Base-by-base conservation (phyloP, 1,140 invertebrate species). In the Papilio aristodemus region DNA sequence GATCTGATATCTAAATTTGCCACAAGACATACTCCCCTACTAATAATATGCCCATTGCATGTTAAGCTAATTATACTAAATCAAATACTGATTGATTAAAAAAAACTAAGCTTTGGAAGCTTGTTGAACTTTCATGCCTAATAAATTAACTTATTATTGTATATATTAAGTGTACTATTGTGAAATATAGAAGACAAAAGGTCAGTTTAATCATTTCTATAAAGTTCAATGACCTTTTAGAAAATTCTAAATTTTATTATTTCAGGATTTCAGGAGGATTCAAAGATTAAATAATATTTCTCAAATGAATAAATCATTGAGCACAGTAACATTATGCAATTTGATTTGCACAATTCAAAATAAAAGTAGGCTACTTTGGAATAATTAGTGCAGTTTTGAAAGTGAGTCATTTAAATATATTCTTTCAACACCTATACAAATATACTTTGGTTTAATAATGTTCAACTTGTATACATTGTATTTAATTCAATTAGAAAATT, bases 321-420 rank as follows among this genome's bases (percentile, higher is more conserved):
- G 10, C 22, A 5, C 10, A 54, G 19, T 11, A 25, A 54, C 13
- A 64, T 64, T 43, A 64, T 43, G 38, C 60, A 64, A 64, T 64
- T 1, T 9, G 5, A 41, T 64, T 64, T 64, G 13, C 60, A 64
- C 38, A 64, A 64, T 41, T 43, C 22, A 64, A 14, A 41, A 41
- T 11, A 64, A 17, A 63, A 41, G 37, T 43, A 25, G 11, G 17
- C 60, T 64, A 41, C 17, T 64, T 41, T 32, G 6, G 27, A 13
- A 1, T 19, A 41, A 38, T 64, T 64, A 22, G 38, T 64, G 17
- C 38, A 41, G 43, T 41, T 41, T 64, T 41, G 60, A 64, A 64
- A 64, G 38, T 25, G 25, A 14, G n/a, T n/a, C 32, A 25, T 10
- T 27, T 37, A 32, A 36, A 13, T 60, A 9, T 19, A 22, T 62